These are phyloP conservation scores for Chironomus tepperi DNA, from an alignment of 1,140 invertebrate genomes.

Conservation along the genomic window DNA sequence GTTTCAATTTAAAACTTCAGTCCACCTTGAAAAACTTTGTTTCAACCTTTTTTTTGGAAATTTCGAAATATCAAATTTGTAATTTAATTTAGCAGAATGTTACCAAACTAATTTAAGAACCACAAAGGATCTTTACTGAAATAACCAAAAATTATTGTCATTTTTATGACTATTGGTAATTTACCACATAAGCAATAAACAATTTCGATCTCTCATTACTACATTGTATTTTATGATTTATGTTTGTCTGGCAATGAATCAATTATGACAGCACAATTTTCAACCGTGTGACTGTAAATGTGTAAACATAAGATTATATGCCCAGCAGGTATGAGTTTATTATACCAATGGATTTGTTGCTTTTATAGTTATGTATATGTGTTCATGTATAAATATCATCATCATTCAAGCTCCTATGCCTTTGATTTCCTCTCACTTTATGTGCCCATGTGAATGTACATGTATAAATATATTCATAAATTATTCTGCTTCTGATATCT, in stretches of 20 bases:
- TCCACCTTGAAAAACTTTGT: no score
- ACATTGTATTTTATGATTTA: slow-evolving; percentile 14
- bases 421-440: no score
- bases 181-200: neutral
- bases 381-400: neutral
- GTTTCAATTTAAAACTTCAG: no score
- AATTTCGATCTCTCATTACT: neutral
- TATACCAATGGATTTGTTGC: neutral
- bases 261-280: slow-evolving; percentile 23
- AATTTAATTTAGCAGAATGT: no score
- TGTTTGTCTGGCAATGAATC: slow-evolving; percentile 14
- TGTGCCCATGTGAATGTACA: no score
- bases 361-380: neutral
- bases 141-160: no score
- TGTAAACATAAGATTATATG: slow-evolving; percentile 14
- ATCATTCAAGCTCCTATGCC: neutral
- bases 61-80: no score
- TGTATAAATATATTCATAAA: no score
- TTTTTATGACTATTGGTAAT: no score
- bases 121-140: no score
- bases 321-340: neutral
- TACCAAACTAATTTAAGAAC: no score
- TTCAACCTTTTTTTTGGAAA: no score
- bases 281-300: neutral
- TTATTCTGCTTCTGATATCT: neutral